Percentiles rank a stretch among this genome's conserved stretches.
Evolutionary conservation across 2,797 vertebrate genomes (phyloP).

Genomic region (Eulemur mongoz): DNA sequence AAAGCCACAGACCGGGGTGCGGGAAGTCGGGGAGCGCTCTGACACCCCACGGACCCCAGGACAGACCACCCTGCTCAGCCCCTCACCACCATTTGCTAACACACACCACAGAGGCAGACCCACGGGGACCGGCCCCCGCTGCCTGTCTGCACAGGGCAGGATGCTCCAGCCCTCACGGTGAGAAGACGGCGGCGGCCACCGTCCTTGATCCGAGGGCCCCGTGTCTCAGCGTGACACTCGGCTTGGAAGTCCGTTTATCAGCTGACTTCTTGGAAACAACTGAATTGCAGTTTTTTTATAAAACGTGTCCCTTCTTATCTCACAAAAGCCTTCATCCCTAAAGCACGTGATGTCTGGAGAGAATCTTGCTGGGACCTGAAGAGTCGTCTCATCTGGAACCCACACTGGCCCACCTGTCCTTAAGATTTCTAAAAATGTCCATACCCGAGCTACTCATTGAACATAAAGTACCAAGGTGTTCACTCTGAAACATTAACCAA

Average conservation of each 20-base stretch:
- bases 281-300: background rate
- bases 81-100: background rate
- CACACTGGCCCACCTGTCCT: background rate
- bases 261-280: background rate
- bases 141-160: background rate
- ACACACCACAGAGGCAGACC: background rate
- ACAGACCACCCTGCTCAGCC: background rate
- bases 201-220: background rate
- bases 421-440: background rate
- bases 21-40: background rate
- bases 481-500: constrained; percentile 21
- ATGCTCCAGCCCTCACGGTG: background rate
- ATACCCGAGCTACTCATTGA: background rate
- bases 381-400: background rate
- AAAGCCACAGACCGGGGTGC: background rate
- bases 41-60: background rate
- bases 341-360: background rate
- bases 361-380: background rate
- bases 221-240: background rate
- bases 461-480: background rate
- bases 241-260: background rate
- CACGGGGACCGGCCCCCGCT: background rate
- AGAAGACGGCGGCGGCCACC: background rate
- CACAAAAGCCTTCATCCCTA: background rate
- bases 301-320: background rate